These are phyloP conservation scores for Tor tambroides DNA, from an alignment of 2,113 vertebrate species.

Conservation along the genomic window DNA sequence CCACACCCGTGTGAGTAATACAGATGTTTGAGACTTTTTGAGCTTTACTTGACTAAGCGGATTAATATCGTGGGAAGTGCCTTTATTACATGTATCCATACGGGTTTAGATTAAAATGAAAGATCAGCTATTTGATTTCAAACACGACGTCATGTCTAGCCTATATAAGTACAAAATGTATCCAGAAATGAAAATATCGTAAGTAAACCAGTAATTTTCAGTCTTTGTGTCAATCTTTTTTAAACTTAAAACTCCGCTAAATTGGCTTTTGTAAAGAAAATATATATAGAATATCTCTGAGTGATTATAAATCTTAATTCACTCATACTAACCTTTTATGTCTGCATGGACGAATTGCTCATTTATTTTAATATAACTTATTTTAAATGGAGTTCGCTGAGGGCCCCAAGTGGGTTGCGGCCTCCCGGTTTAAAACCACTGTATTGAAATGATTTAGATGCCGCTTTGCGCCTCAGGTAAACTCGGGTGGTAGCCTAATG, in stretches of 20 bases:
- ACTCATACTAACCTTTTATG: background rate
- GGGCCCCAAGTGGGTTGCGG: background rate
- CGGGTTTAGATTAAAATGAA: background rate
- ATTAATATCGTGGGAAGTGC: background rate
- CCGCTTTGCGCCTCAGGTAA: background rate
- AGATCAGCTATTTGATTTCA: background rate
- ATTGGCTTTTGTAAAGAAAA: background rate
- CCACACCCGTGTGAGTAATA: background rate
- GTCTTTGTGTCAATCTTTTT: no score
- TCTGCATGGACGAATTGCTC: background rate
- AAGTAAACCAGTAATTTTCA: no score
- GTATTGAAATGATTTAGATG: background rate
- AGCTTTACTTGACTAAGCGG: background rate
- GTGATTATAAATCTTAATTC: no score
- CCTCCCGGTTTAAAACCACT: background rate
- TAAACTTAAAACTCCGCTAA: no score
- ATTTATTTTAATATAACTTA: background rate
- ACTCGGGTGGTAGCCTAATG: background rate
- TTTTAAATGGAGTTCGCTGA: background rate
- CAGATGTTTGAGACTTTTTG: background rate
- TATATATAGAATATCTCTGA: background rate
- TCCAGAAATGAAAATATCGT: no score
- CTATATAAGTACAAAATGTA: background rate
- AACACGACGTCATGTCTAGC: background rate
- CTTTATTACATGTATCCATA: background rate